phyloP scores from a whole-genome alignment of 2,888 invertebrate genomes.

The Mamestra brassicae region DNA sequence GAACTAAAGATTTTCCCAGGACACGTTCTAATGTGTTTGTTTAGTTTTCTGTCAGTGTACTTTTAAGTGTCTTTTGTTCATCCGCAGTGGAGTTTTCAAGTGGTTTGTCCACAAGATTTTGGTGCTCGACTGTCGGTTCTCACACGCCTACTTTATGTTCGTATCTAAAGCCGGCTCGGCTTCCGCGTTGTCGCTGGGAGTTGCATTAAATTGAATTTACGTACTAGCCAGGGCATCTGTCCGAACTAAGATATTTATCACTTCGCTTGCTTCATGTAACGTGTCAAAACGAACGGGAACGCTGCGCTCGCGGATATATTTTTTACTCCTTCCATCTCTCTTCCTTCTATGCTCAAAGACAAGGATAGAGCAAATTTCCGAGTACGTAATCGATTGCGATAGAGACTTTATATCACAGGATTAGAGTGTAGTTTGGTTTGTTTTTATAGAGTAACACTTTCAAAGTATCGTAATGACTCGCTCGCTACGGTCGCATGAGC shows the following conservation, averaged over 20 bases:
- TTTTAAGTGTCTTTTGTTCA: slow-evolving; percentile 80
- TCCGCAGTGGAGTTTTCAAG: slow-evolving; percentile 72
- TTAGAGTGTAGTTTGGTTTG: slow-evolving; percentile 83
- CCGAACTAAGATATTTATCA: slow-evolving; percentile 85
- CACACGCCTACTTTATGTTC: slow-evolving; percentile 77
- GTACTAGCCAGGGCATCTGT: slow-evolving; percentile 77
- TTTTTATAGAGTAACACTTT: slow-evolving; percentile 80
- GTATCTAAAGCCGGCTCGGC: slow-evolving; percentile 67
- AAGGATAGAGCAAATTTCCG: slow-evolving; percentile 73
- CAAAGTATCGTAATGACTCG: slow-evolving; percentile 88
- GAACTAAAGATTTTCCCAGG: slow-evolving; percentile 73
- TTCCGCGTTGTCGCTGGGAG: slow-evolving; percentile 79
- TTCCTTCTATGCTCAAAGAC: slow-evolving; percentile 73
- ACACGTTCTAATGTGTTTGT: slow-evolving; percentile 75
- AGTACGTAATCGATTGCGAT: slow-evolving; percentile 71
- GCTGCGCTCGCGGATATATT: slow-evolving; percentile 83
- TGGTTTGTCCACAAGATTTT: slow-evolving; percentile 83
- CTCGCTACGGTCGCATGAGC: slow-evolving; percentile 90
- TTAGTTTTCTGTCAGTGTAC: slow-evolving; percentile 78
- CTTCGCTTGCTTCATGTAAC: slow-evolving; percentile 81
- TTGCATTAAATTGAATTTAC: slow-evolving; percentile 77
- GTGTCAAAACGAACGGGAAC: slow-evolving; percentile 86
- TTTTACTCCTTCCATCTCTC: slow-evolving; percentile 77
- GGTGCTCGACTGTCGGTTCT: slow-evolving; percentile 79
- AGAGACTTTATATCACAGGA: slow-evolving; percentile 77